A percentile compares a stretch with the other conserved stretches of the same genome.
phyloP scores from a whole-genome alignment of 1,140 invertebrate species.

The Drosophila murphyi region DNA sequence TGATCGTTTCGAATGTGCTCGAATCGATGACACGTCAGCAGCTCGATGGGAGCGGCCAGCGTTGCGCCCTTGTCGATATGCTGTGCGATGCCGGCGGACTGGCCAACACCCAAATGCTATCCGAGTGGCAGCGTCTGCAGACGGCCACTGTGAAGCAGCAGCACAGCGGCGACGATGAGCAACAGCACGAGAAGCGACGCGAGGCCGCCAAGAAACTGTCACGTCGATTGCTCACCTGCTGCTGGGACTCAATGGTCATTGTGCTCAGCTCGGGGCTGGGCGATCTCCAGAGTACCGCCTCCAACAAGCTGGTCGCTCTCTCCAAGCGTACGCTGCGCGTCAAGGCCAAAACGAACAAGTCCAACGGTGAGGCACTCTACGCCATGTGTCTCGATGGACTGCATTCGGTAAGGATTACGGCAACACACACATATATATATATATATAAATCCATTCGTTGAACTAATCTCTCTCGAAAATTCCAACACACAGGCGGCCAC shows the following conservation, averaged over 20 bases:
- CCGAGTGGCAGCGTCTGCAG: conserved; percentile 93
- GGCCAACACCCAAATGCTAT: conserved; percentile 91
- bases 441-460: not conserved
- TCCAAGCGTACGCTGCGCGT: conserved; percentile 85
- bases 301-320: conserved; percentile 86
- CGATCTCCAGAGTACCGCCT: conserved; percentile 86
- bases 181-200: conserved; percentile 85
- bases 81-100: conserved; percentile 92
- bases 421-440: not conserved
- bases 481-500: conserved; percentile 87
- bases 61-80: conserved; percentile 82
- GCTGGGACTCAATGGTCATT: conserved; percentile 96
- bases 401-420: conserved; percentile 88
- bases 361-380: conserved; percentile 89
- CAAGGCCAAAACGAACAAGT: conserved; percentile 86
- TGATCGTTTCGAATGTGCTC: conserved; percentile 91
- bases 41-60: conserved; percentile 55
- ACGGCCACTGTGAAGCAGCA: conserved; percentile 89
- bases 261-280: conserved; percentile 92
- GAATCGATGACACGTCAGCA: conserved; percentile 84
- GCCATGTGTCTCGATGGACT: conserved; percentile 94
- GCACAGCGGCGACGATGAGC: conserved; percentile 86
- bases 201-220: conserved; percentile 89
- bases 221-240: conserved; percentile 91
- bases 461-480: conserved; percentile 17